These are phyloP conservation scores for Lepus europaeus DNA, from an alignment of 2,113 vertebrate species.

Conservation along the genomic window DNA sequence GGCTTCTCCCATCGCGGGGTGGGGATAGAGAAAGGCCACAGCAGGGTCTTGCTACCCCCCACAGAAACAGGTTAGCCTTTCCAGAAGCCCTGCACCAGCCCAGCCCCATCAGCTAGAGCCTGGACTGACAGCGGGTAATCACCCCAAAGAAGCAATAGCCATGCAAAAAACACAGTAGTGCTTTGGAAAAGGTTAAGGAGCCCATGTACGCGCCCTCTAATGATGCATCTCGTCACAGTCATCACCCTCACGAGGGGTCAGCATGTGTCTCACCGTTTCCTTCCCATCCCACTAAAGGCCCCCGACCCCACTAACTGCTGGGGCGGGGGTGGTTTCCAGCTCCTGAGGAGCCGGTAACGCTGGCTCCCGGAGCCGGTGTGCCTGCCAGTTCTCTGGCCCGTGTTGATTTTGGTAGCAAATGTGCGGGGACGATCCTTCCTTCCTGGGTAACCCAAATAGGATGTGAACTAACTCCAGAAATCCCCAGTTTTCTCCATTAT, in stretches of 20 bases:
- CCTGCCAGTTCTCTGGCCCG: slow-evolving; percentile 38
- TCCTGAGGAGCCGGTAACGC: slow-evolving; percentile 15
- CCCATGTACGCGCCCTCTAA: background rate
- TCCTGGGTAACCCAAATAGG: slow-evolving; percentile 28
- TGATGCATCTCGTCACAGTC: background rate
- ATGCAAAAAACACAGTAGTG: background rate
- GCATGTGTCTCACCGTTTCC: background rate
- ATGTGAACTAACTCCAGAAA: slow-evolving; percentile 66
- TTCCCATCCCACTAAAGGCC: slow-evolving; percentile 57
- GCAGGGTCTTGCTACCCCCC: background rate
- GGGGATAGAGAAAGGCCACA: background rate
- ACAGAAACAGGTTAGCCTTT: background rate
- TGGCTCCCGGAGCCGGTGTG: background rate
- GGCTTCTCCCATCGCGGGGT: background rate
- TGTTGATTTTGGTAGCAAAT: background rate
- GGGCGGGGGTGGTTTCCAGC: slow-evolving; percentile 18
- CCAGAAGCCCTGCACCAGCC: background rate
- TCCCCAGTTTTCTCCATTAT: slow-evolving; percentile 24
- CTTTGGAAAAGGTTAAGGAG: slow-evolving; percentile 72
- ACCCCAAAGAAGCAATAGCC: slow-evolving; percentile 3
- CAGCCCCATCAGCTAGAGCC: background rate
- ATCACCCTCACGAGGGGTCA: slow-evolving; percentile 39
- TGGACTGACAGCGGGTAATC: background rate
- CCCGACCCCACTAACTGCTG: background rate
- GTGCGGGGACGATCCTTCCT: background rate